Percentiles rank a stretch among this genome's conserved stretches.
phyloP scores from a whole-genome alignment of 2,797 vertebrate species.

The Etheostoma perlongum region DNA sequence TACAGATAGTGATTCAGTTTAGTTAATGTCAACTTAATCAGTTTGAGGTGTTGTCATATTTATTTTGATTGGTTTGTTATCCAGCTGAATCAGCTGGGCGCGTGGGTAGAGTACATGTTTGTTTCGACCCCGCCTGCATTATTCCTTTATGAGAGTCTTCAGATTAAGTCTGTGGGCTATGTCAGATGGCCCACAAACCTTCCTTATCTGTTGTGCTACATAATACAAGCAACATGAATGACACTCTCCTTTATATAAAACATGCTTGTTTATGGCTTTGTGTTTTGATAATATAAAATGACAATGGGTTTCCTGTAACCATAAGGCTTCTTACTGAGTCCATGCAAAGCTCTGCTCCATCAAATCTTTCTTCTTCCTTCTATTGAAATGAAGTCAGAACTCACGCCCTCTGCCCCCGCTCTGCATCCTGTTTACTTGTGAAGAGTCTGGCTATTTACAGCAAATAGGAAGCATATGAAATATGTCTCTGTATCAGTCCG shows the following conservation, averaged over 20 bases:
- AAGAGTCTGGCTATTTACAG: constrained; percentile 55
- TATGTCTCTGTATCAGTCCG: constrained; percentile 36
- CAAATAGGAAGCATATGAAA: constrained; percentile 61
- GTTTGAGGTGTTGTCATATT: constrained; percentile 7
- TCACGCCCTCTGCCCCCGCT: constrained; percentile 5
- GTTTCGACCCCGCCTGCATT: constrained; percentile 27
- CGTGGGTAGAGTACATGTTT: constrained; percentile 46
- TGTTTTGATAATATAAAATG: constrained; percentile 27
- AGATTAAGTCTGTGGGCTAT: constrained; percentile 12
- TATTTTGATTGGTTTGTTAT: constrained; percentile 31
- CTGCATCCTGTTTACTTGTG: constrained; percentile 80
- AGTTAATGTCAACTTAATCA: not conserved
- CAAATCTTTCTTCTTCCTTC: constrained; percentile 64
- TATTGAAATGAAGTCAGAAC: constrained; percentile 61
- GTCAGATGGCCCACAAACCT: constrained; percentile 19
- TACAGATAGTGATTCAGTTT: not conserved
- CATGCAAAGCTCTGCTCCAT: constrained; percentile 17
- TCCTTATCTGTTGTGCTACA: constrained; percentile 19
- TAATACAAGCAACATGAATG: not conserved
- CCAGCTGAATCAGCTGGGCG: constrained; percentile 31
- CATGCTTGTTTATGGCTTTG: constrained; percentile 21
- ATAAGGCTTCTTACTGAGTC: constrained; percentile 17
- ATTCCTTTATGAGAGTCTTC: constrained; percentile 25
- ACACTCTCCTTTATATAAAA: constrained; percentile 9
- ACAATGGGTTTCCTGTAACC: constrained; percentile 9